phyloP scores from a whole-genome alignment of 2,797 vertebrate genomes.

The Danio aesculapii region DNA sequence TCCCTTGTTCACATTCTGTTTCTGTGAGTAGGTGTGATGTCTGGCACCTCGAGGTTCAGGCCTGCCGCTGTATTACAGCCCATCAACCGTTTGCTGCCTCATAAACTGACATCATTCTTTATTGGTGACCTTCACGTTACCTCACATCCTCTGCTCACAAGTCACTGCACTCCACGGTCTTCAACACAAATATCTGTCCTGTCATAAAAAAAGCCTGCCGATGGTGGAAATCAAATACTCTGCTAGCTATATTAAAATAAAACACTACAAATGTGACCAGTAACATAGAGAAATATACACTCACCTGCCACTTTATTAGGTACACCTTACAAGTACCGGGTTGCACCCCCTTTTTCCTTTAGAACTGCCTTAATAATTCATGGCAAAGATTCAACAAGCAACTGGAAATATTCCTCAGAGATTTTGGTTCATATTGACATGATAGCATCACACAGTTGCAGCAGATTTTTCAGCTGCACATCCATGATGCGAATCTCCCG shows the following conservation, averaged over 20 bases:
- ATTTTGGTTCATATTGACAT: too few relatives aligned
- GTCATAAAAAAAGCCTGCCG: constrained; percentile 4
- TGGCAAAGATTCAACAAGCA: too few relatives aligned
- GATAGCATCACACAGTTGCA: too few relatives aligned
- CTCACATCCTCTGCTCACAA: constrained; percentile 16
- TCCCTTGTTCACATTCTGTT: neutral
- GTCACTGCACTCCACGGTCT: constrained; percentile 25
- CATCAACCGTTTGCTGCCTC: constrained; percentile 41
- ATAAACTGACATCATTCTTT: constrained; percentile 46
- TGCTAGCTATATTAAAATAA: neutral
- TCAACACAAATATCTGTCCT: neutral
- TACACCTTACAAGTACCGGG: too few relatives aligned
- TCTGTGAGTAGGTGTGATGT: constrained; percentile 30
- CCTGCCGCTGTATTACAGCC: constrained; percentile 22
- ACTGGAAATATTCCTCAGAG: too few relatives aligned
- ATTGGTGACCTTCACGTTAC: constrained; percentile 37
- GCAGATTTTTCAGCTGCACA: too few relatives aligned
- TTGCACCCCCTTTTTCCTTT: too few relatives aligned
- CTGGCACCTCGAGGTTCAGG: constrained; percentile 24
- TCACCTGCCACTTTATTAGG: too few relatives aligned
- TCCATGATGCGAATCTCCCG: too few relatives aligned
- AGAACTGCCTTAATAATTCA: too few relatives aligned
- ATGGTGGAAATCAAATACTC: neutral
- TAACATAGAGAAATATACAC: neutral
- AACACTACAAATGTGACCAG: neutral